These are phyloP conservation scores for Zoanthus gigantus DNA, from an alignment of 92 coral and sea anemone species.

Conservation along the genomic window DNA sequence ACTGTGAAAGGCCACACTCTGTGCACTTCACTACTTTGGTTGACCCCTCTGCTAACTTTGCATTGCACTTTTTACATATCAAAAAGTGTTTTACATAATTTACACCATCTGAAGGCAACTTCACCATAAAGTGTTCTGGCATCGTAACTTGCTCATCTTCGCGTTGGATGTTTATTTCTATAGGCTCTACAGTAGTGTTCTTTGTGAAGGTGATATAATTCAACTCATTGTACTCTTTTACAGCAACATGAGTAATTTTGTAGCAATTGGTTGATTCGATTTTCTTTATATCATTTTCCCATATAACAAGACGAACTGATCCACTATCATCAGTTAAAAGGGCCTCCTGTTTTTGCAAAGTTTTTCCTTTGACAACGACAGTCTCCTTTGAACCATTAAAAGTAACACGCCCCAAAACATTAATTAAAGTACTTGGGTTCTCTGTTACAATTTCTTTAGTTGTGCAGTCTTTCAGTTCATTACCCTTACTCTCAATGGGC, in stretches of 20 bases:
- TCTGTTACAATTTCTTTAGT: not conserved
- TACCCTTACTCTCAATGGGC: not conserved
- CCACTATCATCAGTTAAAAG: not conserved
- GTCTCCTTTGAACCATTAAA: not conserved
- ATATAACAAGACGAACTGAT: not conserved
- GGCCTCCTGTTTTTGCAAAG: not conserved
- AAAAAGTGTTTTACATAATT: not conserved
- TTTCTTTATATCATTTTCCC: not conserved
- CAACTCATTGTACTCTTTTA: slow-evolving; percentile 2
- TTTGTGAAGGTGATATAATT: too few species aligned
- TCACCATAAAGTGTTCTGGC: not conserved
- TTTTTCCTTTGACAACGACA: not conserved
- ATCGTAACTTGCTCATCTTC: too few species aligned
- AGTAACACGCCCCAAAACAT: not conserved
- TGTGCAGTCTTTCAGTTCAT: not conserved
- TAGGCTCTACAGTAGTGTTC: too few species aligned
- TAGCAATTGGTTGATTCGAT: not conserved
- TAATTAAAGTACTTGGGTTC: not conserved
- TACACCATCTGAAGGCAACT: not conserved
- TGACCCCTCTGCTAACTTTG: not conserved
- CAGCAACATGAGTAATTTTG: not conserved
- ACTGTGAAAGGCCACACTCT: slow-evolving; percentile 4
- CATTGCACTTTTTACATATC: not conserved
- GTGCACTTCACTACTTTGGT: not conserved
- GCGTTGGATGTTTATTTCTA: too few species aligned